Evolutionary conservation across 2,113 vertebrate species (phyloP), one percentile per base, ranked within the genome.

Genomic region (Elachura formosa): DNA sequence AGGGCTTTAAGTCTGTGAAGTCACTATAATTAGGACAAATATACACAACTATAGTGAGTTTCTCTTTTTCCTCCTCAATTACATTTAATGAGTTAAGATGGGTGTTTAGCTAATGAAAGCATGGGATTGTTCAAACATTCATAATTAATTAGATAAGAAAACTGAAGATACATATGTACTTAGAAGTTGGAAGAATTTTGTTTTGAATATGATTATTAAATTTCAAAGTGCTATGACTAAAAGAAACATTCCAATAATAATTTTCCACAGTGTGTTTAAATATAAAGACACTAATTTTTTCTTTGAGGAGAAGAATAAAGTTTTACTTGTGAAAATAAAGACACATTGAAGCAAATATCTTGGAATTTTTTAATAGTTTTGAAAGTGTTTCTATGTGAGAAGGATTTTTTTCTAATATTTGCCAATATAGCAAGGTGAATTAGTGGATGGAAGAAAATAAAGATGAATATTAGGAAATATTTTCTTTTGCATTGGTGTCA

Each of bases 11-110:
- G 43, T 89, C 66, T 86, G 28, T 91, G 28, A 71, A 83, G 87
- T 86, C 59, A 63, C 34, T 92, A 14, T 94, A 93, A 80, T 81
- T 85, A 84, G 20, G 72, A 87, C n/a, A 73, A 92, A 83, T 26
- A 48, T 14, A 64, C 34, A 86, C 23, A 54, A 52, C 31, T 62
- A 36, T 20, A 26, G 38, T 85, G 29, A 8, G 16, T 91, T 75
- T 72, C 54, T 75, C 24, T 79, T 55, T 81, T 66, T 51, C 3
- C 28, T 21, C 61, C 28, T 74, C 41, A 77, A 4, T 93, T 95
- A 66, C 52, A 18, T 19, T 81, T 91, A 69, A 91, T 54, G 69
- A 95, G 28, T 59, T 80, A 63, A 84, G 59, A 88, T 59, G 16
- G 11, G 14, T 12, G 76, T 93, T 91, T 84, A 66, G 59, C 28